phyloP scores from a whole-genome alignment of 2,113 vertebrate species.

The Phocoena sinus region DNA sequence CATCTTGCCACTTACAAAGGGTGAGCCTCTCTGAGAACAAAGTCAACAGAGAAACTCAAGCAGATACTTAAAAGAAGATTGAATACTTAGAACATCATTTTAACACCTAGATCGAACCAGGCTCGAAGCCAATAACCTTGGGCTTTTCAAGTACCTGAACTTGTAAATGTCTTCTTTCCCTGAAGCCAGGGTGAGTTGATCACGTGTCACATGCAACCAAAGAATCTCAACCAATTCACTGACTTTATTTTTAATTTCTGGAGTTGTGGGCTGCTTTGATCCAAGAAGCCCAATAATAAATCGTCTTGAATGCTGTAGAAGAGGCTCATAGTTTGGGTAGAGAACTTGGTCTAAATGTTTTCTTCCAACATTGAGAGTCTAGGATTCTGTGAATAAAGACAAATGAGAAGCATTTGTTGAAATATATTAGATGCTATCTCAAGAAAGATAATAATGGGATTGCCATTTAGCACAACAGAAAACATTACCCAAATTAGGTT shows the following conservation, averaged over 20 bases:
- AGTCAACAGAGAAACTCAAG: background rate
- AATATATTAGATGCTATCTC: constrained; percentile 28
- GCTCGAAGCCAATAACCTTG: background rate
- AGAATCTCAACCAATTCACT: background rate
- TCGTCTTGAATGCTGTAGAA: background rate
- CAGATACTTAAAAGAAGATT: background rate
- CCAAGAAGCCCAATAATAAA: background rate
- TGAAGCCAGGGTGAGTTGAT: background rate
- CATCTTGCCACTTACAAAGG: background rate
- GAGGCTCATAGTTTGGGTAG: background rate
- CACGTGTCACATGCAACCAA: background rate
- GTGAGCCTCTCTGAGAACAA: background rate
- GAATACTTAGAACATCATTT: background rate
- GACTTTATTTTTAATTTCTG: background rate
- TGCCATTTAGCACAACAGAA: constrained; percentile 42
- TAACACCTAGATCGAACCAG: background rate
- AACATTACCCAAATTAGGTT: background rate
- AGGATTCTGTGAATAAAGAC: constrained; percentile 12
- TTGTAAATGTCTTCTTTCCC: background rate
- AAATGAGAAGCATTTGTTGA: constrained; percentile 40
- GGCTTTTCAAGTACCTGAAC: background rate
- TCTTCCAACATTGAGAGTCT: background rate
- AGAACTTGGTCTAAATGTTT: constrained; percentile 28
- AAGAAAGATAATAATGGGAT: constrained; percentile 47
- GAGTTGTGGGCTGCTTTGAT: background rate